Conservation (phyloP, 2,113 vertebrate species). For the Alligator mississippiensis region DNA sequence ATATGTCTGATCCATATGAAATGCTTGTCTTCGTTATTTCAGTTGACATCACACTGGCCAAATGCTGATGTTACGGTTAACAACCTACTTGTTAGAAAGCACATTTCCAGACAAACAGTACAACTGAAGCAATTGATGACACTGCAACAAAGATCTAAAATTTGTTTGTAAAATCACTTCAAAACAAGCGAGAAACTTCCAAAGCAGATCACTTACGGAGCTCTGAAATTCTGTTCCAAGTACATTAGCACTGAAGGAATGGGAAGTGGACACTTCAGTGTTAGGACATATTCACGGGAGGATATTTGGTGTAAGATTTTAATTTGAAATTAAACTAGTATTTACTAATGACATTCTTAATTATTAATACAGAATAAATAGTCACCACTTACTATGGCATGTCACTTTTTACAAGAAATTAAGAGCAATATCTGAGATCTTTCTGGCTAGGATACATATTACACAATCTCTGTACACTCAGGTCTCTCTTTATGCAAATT, state of each 20-base stretch:
- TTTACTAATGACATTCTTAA: neutral
- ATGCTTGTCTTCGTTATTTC: neutral
- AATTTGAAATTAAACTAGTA: neutral
- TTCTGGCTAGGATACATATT: fast-evolving
- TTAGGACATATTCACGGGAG: neutral
- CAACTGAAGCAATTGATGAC: neutral
- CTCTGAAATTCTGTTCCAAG: neutral
- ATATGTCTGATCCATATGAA: neutral
- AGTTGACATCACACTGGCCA: neutral
- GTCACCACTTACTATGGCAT: neutral
- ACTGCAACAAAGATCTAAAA: neutral
- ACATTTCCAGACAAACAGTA: neutral
- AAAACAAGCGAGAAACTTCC: neutral
- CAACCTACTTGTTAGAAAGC: neutral
- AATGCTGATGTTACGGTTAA: neutral
- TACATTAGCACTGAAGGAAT: neutral
- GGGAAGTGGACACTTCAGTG: neutral
- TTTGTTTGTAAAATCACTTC: neutral
- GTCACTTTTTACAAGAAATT: neutral
- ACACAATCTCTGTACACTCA: too few species aligned
- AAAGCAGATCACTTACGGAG: neutral
- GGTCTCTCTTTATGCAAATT: too few species aligned
- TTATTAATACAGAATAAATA: neutral
- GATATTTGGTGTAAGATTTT: neutral
- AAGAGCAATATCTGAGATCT: neutral